Base-by-base conservation (phyloP, 2,113 vertebrate genomes). In the Saimiri boliviensis region DNA sequence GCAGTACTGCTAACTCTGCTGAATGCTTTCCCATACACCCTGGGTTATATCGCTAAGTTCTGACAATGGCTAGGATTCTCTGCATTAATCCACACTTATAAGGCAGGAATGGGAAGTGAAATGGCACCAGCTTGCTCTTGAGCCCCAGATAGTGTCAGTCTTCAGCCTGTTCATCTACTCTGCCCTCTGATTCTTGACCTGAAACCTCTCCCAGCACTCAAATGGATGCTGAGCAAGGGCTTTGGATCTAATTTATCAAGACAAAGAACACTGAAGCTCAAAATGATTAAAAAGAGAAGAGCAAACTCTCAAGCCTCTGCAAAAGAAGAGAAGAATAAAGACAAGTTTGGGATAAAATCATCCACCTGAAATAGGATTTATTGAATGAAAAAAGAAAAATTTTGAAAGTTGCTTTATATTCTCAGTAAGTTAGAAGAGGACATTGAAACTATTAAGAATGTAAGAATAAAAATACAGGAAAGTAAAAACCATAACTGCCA, bases 301-400 rank as follows among this genome's bases (percentile, higher is more conserved):
- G 25, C 32, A 86, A 91, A 66, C 19, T 27, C 52, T 52, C 79
- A 88, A 54, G 86, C 6, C 84, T 63, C 73, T 91, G 70, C 32
- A 73, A 89, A 95, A 82, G 16, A 91, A 73, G 25, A 30, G 32
- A 93, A 76, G 63, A 80, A 71, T 14, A 60, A 84, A 87, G 60
- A 89, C 92, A 32, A 45, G 8, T 30, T 84, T 58, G 63, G 45
- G 37, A 73, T 45, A 84, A 96, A 94, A 68, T 68, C 17, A 54
- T 71, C 52, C 8, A 47, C 4, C 23, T 71, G 32, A 87, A 76
- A 66, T 20, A 52, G n/a, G 68, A 83, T n/a, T 56, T 87, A 83
- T 37, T 91, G 10, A 83, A 77, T n/a, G 23, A 63, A 95, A 91
- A 63, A 73, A 85, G 63, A 70, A 92, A 92, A 89, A 66, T 56